These are phyloP conservation scores for Marisa cornuarietis DNA, from an alignment of 1,140 invertebrate genomes.

Conservation along the genomic window DNA sequence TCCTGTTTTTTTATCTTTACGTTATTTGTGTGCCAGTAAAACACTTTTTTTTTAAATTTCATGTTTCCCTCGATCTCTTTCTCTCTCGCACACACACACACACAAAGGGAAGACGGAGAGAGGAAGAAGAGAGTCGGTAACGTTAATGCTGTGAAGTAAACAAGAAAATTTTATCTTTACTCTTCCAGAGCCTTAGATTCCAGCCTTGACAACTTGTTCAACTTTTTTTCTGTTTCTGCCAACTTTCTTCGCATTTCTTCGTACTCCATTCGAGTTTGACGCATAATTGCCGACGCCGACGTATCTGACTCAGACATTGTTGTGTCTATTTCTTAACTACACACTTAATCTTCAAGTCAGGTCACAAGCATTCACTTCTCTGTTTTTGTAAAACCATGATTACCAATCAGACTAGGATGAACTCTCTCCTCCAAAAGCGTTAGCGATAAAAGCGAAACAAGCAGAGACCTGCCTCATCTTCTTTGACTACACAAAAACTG, in stretches of 20 bases:
- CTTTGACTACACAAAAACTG: neutral
- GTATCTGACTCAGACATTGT: constrained; percentile 19
- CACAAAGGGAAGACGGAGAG: too few relatives aligned
- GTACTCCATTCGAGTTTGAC: constrained; percentile 20
- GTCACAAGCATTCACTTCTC: neutral
- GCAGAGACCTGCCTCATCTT: constrained; percentile 9
- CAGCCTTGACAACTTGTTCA: constrained; percentile 49
- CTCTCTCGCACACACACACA: too few relatives aligned
- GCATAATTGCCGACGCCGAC: constrained; percentile 15
- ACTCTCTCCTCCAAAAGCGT: neutral
- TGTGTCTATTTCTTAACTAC: neutral
- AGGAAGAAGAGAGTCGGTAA: too few relatives aligned
- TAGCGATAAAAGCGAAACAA: constrained; percentile 12
- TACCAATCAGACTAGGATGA: neutral
- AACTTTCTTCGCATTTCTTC: constrained; percentile 50
- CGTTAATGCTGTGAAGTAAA: neutral
- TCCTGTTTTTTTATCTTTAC: too few relatives aligned
- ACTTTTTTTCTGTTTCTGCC: constrained; percentile 49
- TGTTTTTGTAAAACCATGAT: neutral
- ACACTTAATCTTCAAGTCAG: neutral
- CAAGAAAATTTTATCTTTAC: neutral
- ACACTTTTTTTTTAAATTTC: too few relatives aligned
- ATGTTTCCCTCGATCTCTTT: too few relatives aligned
- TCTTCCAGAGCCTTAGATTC: constrained; percentile 31
- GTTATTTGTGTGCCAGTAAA: too few relatives aligned